phyloP scores from a whole-genome alignment of 2,797 vertebrate genomes.

The Cossypha polioptera region DNA sequence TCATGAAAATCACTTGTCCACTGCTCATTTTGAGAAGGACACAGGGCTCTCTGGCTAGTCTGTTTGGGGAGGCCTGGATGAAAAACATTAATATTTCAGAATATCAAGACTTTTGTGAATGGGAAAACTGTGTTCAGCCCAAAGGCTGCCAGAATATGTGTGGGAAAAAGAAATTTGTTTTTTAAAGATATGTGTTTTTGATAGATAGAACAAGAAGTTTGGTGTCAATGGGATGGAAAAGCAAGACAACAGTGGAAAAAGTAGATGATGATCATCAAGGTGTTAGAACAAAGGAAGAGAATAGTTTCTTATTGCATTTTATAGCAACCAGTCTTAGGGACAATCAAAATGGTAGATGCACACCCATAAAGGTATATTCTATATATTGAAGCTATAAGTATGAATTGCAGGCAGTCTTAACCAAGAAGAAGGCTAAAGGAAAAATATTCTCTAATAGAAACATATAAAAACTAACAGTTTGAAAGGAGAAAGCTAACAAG shows the following conservation, averaged over 20 bases:
- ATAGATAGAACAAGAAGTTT: not conserved
- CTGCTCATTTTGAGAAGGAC: not conserved
- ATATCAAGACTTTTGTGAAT: not conserved
- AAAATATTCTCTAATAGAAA: not conserved
- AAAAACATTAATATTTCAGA: not conserved
- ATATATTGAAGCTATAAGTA: not conserved
- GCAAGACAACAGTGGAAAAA: not conserved
- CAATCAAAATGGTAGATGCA: not conserved
- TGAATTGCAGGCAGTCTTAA: not conserved
- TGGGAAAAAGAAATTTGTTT: not conserved
- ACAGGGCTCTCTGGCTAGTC: not conserved
- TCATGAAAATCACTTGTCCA: not conserved
- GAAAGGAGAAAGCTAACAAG: not conserved
- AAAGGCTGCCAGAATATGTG: not conserved
- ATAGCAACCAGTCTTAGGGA: not conserved
- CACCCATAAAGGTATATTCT: not conserved
- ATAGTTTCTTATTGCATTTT: not conserved
- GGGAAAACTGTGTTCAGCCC: not conserved
- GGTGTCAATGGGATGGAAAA: not conserved
- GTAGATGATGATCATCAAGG: not conserved
- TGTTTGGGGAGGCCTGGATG: not conserved
- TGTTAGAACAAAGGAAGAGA: not conserved
- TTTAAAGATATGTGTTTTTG: not conserved
- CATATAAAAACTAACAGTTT: not conserved
- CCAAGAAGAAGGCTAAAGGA: not conserved